Conservation (phyloP, 2,797 vertebrate species). For the Hephaestus fuliginosus region DNA sequence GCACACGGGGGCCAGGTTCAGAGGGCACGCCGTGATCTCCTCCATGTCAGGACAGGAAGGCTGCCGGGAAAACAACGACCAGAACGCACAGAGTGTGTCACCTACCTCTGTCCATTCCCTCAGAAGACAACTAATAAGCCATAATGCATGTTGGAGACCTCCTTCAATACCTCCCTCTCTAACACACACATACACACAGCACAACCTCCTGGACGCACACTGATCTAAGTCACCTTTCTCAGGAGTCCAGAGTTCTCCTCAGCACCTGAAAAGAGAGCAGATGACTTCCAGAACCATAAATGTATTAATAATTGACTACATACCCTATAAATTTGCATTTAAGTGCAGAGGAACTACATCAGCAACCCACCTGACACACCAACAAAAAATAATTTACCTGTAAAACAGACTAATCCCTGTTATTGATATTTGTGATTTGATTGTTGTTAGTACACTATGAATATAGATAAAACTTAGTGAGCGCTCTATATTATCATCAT, state of each 20-base stretch:
- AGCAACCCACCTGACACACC: not conserved
- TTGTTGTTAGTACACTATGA: not conserved
- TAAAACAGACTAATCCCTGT: too few species aligned
- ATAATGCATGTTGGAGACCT: not conserved
- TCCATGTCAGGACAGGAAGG: slow-evolving; percentile 66
- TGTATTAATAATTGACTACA: not conserved
- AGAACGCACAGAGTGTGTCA: not conserved
- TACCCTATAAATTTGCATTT: not conserved
- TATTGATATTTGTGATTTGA: not conserved
- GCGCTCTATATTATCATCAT: not conserved
- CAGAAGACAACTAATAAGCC: not conserved
- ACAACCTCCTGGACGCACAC: not conserved
- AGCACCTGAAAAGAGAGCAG: slow-evolving; percentile 46
- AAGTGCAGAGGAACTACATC: too few species aligned
- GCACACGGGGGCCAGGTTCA: slow-evolving; percentile 85
- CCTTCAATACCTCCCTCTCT: not conserved
- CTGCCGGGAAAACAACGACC: slow-evolving; percentile 58
- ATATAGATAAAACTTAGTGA: not conserved
- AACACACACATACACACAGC: not conserved
- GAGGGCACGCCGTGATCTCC: slow-evolving; percentile 77
- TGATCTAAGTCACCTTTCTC: slow-evolving; percentile 65
- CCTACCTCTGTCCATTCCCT: not conserved
- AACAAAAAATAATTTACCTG: not conserved
- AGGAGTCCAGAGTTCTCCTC: slow-evolving; percentile 25
- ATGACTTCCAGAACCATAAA: not conserved